Percentiles rank a stretch among this genome's conserved stretches.
Conservation (phyloP, 2,888 invertebrate species). For the Trichopria drosophilae region DNA sequence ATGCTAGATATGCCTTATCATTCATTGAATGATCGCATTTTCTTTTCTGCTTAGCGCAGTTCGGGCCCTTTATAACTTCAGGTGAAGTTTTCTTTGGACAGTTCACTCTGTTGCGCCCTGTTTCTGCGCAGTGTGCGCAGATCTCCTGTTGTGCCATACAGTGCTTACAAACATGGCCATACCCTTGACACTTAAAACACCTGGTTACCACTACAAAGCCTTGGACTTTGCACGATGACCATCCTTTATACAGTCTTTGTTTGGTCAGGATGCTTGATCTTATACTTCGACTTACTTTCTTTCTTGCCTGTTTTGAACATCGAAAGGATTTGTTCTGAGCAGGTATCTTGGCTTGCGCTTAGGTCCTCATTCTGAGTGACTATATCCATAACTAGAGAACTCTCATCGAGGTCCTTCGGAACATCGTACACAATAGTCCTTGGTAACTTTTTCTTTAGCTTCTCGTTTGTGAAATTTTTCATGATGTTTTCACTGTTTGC, state of each 20-base stretch:
- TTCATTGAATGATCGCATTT: not conserved
- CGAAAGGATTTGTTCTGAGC: not conserved
- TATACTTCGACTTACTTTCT: not conserved
- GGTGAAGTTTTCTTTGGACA: not conserved
- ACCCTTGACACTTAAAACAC: slow-evolving; percentile 11
- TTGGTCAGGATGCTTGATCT: slow-evolving; percentile 2
- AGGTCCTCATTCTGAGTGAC: slow-evolving; percentile 7
- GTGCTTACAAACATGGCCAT: slow-evolving; percentile 2
- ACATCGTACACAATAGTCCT: slow-evolving; percentile 14
- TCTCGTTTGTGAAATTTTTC: not conserved
- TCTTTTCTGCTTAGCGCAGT: not conserved
- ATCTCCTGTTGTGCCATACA: not conserved
- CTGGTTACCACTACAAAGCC: slow-evolving; percentile 1
- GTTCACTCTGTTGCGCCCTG: not conserved
- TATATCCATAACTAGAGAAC: not conserved
- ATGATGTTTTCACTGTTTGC: slow-evolving; percentile 2
- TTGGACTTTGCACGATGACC: not conserved
- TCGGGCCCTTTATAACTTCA: not conserved
- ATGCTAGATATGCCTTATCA: slow-evolving; percentile 1
- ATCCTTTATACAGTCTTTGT: not conserved
- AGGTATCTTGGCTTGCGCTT: not conserved
- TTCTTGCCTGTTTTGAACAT: slow-evolving; percentile 9
- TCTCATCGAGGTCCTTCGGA: not conserved
- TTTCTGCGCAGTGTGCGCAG: not conserved
- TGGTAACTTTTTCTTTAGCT: not conserved